A percentile compares a stretch with the other conserved stretches of the same genome.
These are phyloP conservation scores for Schrankia costaestrigalis DNA, from an alignment of 2,888 invertebrate genomes.

Conservation along the genomic window DNA sequence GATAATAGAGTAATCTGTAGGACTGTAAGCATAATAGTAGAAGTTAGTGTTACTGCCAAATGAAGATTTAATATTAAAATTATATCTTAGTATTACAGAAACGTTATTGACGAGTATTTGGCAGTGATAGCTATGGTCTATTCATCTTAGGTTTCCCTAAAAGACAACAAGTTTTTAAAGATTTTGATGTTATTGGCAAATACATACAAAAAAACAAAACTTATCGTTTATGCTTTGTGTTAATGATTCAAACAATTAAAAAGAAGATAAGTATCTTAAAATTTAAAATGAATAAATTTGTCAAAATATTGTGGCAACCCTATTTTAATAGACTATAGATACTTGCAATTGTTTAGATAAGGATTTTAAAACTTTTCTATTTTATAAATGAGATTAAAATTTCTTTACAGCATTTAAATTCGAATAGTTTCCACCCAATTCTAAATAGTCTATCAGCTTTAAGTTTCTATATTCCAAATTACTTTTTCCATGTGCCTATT, in stretches of 20 bases:
- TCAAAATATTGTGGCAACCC: too few species aligned
- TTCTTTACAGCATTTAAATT: constrained; percentile 69
- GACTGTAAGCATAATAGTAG: constrained; percentile 67
- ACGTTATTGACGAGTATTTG: constrained; percentile 51
- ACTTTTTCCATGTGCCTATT: constrained; percentile 26
- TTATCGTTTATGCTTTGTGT: too few species aligned
- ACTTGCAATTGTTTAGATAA: constrained; percentile 44
- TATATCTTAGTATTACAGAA: constrained; percentile 47
- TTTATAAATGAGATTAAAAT: constrained; percentile 57
- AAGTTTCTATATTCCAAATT: constrained; percentile 32
- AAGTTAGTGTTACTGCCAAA: constrained; percentile 68
- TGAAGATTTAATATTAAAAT: constrained; percentile 41
- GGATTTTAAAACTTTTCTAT: constrained; percentile 35
- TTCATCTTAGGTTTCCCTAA: too few species aligned
- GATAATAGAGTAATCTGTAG: constrained; percentile 61
- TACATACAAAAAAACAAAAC: too few species aligned
- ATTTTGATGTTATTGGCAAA: too few species aligned
- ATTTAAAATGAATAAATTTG: too few species aligned
- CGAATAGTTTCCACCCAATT: constrained; percentile 29
- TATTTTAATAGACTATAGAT: too few species aligned
- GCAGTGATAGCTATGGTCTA: constrained; percentile 64
- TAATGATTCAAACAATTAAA: too few species aligned
- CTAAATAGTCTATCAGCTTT: constrained; percentile 32
- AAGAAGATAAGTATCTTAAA: too few species aligned
- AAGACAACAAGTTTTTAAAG: too few species aligned